Evolutionary conservation across 2,888 invertebrate species (phyloP), one percentile per base, ranked within the genome.

Genomic region (Ceriagrion tenellum): DNA sequence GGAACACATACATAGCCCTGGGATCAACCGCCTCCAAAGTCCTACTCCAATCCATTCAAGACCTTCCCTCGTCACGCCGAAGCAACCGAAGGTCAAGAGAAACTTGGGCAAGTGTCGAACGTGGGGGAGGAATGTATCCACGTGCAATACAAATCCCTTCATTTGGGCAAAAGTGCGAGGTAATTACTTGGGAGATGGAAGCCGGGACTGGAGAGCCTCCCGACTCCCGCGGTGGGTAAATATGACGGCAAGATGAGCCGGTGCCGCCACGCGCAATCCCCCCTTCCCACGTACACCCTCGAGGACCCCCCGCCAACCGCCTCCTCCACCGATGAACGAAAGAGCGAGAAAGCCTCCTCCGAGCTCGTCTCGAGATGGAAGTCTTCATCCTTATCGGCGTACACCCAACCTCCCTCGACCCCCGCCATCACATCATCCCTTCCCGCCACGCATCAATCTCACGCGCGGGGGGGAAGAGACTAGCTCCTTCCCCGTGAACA

Each of bases 81-180:
- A 1, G 8, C 30, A 35, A 18, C 81, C 18, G 35, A 81, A 18
- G 81, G 81, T 81, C 81, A 81, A 81, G 30, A 81, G 35, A 35
- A 81, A 30, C 81, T 81, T n/a, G 35, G 20, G 16, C 18, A 35
- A 35, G 81, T 30, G 35, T 35, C 30, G 30, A 69, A 18, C 30
- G 81, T 12, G 16, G 12, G 26, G 4, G 10, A 69, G 69, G 26
- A 20, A 59, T 20, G 20, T 59, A 59, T 59, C 59, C 8, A n/a
- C n/a, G 69, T n/a, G 69, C 69, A 69, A 8, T 40, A 88, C 23
- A 47, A 88, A 88, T 35, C 88, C 47, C 88, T 35, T 88, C 35
- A 88, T 88, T 88, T 88, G 26, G 88, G 40, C 88, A 40, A n/a
- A 81, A 88, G 88, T 40, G 88, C 40, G 88, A 88, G 88, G 40